A percentile compares a stretch with the other conserved stretches of the same genome.
Conservation (phyloP, 2,113 vertebrate species). For the Platysteira castanea region DNA sequence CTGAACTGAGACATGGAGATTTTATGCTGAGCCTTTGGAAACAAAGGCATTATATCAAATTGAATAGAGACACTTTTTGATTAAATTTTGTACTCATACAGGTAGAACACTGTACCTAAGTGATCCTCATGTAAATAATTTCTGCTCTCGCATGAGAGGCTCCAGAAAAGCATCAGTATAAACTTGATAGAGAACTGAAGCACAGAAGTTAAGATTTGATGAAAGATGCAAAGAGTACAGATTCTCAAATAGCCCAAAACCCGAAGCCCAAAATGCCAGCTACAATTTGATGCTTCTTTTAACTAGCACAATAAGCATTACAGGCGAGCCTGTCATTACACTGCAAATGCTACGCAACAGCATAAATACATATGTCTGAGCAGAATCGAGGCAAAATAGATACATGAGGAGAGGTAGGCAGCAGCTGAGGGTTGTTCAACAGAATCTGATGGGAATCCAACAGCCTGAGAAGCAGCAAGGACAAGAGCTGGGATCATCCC, state of each 20-base stretch:
- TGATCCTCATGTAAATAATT: background rate
- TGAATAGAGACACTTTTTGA: background rate
- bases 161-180: background rate
- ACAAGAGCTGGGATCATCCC: background rate
- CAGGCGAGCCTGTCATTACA: background rate
- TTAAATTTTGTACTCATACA: background rate
- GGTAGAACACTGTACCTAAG: background rate
- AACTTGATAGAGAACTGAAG: background rate
- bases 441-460: background rate
- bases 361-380: background rate
- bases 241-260: background rate
- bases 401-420: background rate
- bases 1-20: background rate
- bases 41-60: background rate
- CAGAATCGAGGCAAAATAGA: background rate
- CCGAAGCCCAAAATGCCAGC: background rate
- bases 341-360: background rate
- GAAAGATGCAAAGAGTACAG: background rate
- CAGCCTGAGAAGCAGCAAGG: background rate
- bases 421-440: background rate
- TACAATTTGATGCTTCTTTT: background rate
- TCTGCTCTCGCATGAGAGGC: background rate
- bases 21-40: background rate
- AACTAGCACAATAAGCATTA: background rate
- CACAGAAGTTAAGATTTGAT: background rate